phyloP scores from a whole-genome alignment of 1,140 invertebrate species.

The Spodoptera litura region DNA sequence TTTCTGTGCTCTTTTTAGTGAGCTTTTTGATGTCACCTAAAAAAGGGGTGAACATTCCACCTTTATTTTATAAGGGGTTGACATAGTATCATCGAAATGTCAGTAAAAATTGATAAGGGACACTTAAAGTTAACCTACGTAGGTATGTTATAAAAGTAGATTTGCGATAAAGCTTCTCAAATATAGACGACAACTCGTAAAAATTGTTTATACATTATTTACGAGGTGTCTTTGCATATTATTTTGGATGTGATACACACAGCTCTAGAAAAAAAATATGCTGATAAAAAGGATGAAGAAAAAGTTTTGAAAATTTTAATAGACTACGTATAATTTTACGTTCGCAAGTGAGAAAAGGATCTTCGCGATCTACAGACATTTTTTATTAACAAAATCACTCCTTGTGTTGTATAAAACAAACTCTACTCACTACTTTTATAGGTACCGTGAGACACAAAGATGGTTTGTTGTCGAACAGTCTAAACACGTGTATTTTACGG shows the following conservation, averaged over 20 bases:
- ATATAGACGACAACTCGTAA: neutral
- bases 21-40: too few species aligned
- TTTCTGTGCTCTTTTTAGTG: too few species aligned
- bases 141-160: neutral
- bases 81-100: neutral
- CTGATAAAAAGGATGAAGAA: too few species aligned
- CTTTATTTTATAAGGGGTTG: neutral
- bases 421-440: conserved; percentile 5
- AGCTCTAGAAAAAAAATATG: neutral
- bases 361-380: too few species aligned
- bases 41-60: too few species aligned
- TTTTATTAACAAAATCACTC: neutral
- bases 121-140: neutral
- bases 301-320: too few species aligned
- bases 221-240: neutral
- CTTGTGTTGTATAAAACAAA: conserved; percentile 3
- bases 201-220: conserved; percentile 4
- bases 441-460: neutral
- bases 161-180: neutral
- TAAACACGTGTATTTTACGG: conserved; percentile 64
- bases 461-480: conserved; percentile 33
- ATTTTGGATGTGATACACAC: neutral
- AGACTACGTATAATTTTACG: too few species aligned
- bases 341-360: too few species aligned
- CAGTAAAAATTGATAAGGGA: conserved; percentile 21